These are phyloP conservation scores for Pseudolaguvia tuberculata DNA, from an alignment of 2,113 vertebrate species.

Conservation along the genomic window DNA sequence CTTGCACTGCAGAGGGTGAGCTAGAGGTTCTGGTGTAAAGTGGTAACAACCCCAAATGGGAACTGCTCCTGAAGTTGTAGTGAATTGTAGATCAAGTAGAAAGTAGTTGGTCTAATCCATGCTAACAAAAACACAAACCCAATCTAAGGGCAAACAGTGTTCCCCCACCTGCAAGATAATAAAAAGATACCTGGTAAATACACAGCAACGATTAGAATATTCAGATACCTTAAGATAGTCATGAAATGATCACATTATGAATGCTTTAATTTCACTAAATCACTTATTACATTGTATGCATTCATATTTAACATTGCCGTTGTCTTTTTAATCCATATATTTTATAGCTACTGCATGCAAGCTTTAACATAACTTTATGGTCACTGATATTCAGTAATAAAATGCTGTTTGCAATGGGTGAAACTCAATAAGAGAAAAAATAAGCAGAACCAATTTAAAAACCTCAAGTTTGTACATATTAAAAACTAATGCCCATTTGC, in stretches of 20 bases:
- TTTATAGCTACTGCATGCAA: too few relatives aligned
- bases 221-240: neutral
- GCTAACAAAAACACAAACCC: neutral
- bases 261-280: too few relatives aligned
- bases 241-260: too few relatives aligned
- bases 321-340: neutral
- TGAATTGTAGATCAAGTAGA: conserved; percentile 11
- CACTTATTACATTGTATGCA: neutral
- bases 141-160: neutral
- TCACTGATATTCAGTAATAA: too few relatives aligned
- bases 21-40: conserved; percentile 22
- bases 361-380: too few relatives aligned
- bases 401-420: too few relatives aligned
- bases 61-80: conserved; percentile 35
- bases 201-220: neutral
- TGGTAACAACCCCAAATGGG: conserved; percentile 44
- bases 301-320: neutral
- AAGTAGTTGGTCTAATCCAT: conserved; percentile 43
- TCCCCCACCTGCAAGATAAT: conserved; percentile 39
- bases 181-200: neutral
- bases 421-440: too few relatives aligned
- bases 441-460: too few relatives aligned
- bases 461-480: too few relatives aligned
- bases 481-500: conserved; percentile 21
- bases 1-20: conserved; percentile 56